Evolutionary conservation across 1,140 invertebrate species (phyloP).

Genomic region (Drosophila leontia): DNA sequence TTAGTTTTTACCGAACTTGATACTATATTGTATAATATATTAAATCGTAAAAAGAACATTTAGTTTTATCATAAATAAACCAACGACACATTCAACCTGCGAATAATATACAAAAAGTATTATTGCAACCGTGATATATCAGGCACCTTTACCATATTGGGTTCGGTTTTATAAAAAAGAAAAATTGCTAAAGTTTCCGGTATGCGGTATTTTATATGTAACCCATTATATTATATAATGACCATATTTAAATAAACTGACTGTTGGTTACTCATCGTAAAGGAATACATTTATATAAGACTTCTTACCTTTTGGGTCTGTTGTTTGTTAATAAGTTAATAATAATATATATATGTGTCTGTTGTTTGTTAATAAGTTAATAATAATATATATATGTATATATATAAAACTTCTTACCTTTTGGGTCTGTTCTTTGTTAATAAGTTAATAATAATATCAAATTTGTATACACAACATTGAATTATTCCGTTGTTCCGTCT

Average conservation of each 20-base stretch:
- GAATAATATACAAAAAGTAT: too few relatives aligned
- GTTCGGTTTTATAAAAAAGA: too few relatives aligned
- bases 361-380: not conserved
- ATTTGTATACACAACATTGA: not conserved
- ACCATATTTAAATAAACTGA: not conserved
- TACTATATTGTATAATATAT: too few relatives aligned
- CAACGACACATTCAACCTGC: too few relatives aligned
- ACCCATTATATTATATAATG: not conserved
- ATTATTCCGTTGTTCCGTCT: not conserved
- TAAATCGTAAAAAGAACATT: too few relatives aligned
- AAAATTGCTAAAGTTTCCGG: too few relatives aligned
- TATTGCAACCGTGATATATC: too few relatives aligned
- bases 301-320: not conserved
- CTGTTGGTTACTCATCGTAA: not conserved
- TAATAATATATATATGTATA: not conserved
- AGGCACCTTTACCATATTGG: too few relatives aligned
- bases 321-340: not conserved
- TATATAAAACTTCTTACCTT: not conserved
- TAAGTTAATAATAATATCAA: not conserved
- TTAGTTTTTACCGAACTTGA: too few relatives aligned
- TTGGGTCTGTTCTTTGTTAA: not conserved
- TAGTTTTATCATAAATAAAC: too few relatives aligned
- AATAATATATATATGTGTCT: not conserved
- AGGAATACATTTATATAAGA: not conserved
- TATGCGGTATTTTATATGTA: too few relatives aligned